Base-by-base conservation (phyloP, 1,140 invertebrate genomes). In the Globodera ellingtonae region DNA sequence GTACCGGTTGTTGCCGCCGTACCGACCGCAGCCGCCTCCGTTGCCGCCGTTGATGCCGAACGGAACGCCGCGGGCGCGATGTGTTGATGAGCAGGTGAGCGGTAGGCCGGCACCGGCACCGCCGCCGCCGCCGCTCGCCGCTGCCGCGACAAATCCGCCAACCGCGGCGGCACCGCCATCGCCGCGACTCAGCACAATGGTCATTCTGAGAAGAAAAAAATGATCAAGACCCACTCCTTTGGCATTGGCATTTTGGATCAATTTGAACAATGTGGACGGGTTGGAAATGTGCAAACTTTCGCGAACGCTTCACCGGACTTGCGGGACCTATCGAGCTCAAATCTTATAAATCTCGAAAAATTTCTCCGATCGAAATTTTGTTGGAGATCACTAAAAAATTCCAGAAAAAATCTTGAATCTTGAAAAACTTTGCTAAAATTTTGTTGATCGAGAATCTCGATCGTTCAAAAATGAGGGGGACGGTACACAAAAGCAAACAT, bases 131-230 rank as follows among this genome's bases (percentile, higher is more conserved):
- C 47, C 44, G 8, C 77, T 59, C 46, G 13, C 35, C 3, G 50
- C 35, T 3, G 50, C 77, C n/a, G 13, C 35, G 48, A 24, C 24
- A 78, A 35, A 44, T 21, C 72, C 35, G 10, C 72, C 50, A 65
- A 21, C 15, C 67, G 44, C 50, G 18, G 35, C 24, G 6, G 24
- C 56, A 75, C 46, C 67, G 44, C 47, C 75, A 35, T 77, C 62
- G 13, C 73, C 62, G 13, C 73, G 66, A 70, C 79, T 77, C 73
- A 80, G 44, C n/a, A 80, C 79, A 59, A 81, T 76, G 7, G 75
- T 81, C 77, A 80, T 81, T 35, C 50, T 59, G 48, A 0, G 46
- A 59, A 74, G 15, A 0, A 35, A 35, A 35, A 35, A 35, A 35
- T 35, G 35, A 35, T 35, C 35, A 35, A 35, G 1, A 0, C 0